Evolutionary conservation across 2,113 vertebrate genomes (phyloP).

Genomic region (Myanophis thanlyinensis): DNA sequence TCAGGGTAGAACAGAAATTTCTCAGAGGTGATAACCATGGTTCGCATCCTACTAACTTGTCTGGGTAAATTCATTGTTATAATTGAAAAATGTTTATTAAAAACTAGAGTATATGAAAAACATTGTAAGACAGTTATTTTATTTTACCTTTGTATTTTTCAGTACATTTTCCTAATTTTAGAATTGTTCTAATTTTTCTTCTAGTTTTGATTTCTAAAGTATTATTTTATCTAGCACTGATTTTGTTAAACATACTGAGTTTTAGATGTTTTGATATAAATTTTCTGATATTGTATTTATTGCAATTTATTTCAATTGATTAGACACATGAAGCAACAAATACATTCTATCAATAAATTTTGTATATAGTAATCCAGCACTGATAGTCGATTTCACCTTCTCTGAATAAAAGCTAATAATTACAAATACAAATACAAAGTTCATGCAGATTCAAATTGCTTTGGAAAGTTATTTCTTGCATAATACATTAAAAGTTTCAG

Average conservation of each 20-base stretch:
- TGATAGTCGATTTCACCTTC: not conserved
- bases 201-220: not conserved
- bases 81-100: not conserved
- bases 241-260: not conserved
- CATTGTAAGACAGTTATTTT: not conserved
- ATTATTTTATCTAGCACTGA: not conserved
- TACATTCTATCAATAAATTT: not conserved
- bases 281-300: not conserved
- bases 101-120: not conserved
- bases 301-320: not conserved
- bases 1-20: not conserved
- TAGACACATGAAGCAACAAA: not conserved
- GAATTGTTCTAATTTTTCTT: not conserved
- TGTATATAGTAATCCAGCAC: not conserved
- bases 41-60: not conserved
- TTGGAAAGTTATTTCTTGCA: not conserved
- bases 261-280: not conserved
- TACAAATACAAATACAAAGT: slow-evolving; percentile 45
- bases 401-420: slow-evolving; percentile 21
- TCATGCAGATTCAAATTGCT: slow-evolving; percentile 25
- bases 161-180: not conserved
- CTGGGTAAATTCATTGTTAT: not conserved
- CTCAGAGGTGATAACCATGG: not conserved
- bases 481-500: not conserved
- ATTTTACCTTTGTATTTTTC: not conserved